phyloP scores from a whole-genome alignment of 2,113 vertebrate genomes.

The Cyprinodon variegatus region DNA sequence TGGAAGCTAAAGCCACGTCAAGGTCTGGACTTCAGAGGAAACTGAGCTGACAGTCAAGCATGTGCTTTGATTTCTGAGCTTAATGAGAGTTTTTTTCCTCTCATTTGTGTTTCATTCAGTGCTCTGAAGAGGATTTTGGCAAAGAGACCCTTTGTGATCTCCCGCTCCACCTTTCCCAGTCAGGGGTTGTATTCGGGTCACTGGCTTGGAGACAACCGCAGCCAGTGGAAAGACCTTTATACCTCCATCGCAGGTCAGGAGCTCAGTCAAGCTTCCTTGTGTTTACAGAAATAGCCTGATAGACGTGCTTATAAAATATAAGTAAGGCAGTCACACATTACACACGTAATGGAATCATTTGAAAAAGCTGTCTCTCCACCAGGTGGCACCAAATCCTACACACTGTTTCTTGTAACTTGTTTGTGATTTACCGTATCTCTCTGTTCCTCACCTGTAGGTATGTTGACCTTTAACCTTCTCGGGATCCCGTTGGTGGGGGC shows the following conservation, averaged over 20 bases:
- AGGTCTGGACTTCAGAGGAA: constrained; percentile 35
- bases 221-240: constrained; percentile 87
- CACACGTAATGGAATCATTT: background rate
- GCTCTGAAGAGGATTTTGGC: constrained; percentile 81
- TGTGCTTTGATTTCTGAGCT: background rate
- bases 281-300: background rate
- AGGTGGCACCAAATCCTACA: background rate
- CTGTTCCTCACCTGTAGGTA: constrained; percentile 65
- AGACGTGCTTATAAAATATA: too few species aligned
- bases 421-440: background rate
- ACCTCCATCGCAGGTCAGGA: constrained; percentile 85
- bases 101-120: constrained; percentile 59
- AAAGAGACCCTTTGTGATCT: constrained; percentile 87
- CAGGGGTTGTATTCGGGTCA: constrained; percentile 89
- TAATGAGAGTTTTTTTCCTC: background rate
- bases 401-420: background rate
- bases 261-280: too few species aligned
- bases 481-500: constrained; percentile 86
- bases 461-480: constrained; percentile 89
- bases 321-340: too few species aligned
- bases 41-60: background rate
- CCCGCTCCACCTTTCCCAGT: constrained; percentile 90
- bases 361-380: background rate
- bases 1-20: constrained; percentile 72
- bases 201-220: constrained; percentile 90